Base-by-base conservation (phyloP, 2,797 vertebrate genomes). In the Gymnoscopelus braueri region DNA sequence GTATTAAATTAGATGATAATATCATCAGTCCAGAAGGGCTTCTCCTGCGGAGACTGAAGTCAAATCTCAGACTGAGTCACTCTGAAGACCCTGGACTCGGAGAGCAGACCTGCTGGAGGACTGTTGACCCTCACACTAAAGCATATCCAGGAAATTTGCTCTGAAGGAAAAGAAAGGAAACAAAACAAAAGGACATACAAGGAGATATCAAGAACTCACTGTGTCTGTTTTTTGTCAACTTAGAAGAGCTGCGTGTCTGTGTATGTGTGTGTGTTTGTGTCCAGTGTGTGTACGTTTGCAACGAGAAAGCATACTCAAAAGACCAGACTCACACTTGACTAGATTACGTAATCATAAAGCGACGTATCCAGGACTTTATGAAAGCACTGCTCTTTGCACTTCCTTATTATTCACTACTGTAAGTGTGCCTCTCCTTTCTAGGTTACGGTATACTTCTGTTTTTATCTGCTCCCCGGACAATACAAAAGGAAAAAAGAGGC, bases 271-370 rank as follows among this genome's bases (percentile, higher is more conserved):
- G 2, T 14, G 49, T 51, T 15, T 49, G 60, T 50, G 60, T 62
- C 15, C 54, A 8, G 44, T 66, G 13, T 3, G 67, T 63, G 63
- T 78, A 66, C 61, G 66, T 60, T 65, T 51, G 48, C 63, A 60
- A 32, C 7, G 8, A 12, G 29, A 7, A 55, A 52, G n/a, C 53
- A 15, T 26, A 68, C 54, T 72, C 8, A 9, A 5, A 26, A 13
- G 7, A 54, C 47, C 24, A 35, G 44, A 65, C 19, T 23, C 15
- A 26, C 39, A 13, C 54, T 68, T 26, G 15, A 48, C 12, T 8
- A 70, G 68, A 83, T 87, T 74, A 82, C 65, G 65, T 77, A 67
- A 84, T 69, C 74, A 8, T 14, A 44, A 65, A 58, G 53, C 67
- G 76, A 69, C 24, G 5, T 26, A 26, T 23, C 15, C 54, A 19